Evolutionary conservation across 2,113 vertebrate species (phyloP).

Genomic region (Calonectris borealis): DNA sequence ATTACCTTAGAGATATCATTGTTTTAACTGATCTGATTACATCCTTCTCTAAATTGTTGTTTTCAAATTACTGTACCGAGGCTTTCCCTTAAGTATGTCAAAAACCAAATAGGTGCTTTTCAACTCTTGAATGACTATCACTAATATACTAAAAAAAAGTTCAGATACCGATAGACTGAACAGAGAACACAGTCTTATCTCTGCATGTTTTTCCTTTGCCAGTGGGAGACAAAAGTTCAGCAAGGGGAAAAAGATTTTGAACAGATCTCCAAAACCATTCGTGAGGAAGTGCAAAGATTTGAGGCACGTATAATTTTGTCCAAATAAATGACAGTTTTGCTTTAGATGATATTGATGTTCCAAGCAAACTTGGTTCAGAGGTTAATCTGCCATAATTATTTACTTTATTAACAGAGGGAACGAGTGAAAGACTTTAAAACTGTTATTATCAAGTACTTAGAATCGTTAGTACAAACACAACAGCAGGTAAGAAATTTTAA

Average conservation of each 20-base stretch:
- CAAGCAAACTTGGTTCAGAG: not conserved
- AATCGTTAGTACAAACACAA: slow-evolving; percentile 91
- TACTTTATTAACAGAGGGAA: slow-evolving; percentile 80
- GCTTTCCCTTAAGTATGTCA: not conserved
- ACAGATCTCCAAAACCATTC: slow-evolving; percentile 92
- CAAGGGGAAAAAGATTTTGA: slow-evolving; percentile 94
- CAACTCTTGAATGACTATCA: not conserved
- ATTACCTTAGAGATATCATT: not conserved
- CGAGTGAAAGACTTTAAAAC: slow-evolving; percentile 92
- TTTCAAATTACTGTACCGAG: not conserved
- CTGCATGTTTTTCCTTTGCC: slow-evolving; percentile 51
- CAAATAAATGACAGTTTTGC: not conserved
- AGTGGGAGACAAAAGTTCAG: slow-evolving; percentile 93
- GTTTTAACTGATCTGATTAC: not conserved
- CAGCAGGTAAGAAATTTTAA: slow-evolving; percentile 84
- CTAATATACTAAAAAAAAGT: not conserved
- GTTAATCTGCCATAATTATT: not conserved
- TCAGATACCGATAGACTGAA: not conserved
- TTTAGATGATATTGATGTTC: not conserved
- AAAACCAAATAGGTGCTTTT: not conserved
- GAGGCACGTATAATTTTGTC: slow-evolving; percentile 77
- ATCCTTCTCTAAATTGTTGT: not conserved
- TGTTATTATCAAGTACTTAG: slow-evolving; percentile 91
- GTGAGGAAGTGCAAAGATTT: slow-evolving; percentile 90
- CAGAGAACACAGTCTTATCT: not conserved